phyloP scores from a whole-genome alignment of 2,113 vertebrate genomes.

The Onychorhynchus coronatus region DNA sequence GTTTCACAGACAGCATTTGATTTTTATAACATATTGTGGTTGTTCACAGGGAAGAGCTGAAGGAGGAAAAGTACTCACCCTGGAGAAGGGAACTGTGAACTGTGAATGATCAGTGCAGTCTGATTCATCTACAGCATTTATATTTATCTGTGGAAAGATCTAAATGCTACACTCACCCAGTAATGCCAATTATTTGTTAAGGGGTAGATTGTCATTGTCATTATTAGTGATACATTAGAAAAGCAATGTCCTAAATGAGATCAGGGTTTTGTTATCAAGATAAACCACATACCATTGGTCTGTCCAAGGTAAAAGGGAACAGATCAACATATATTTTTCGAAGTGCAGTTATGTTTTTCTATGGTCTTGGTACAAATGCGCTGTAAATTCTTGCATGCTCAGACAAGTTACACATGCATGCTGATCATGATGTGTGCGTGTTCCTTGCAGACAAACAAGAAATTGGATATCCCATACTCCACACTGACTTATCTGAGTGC shows the following conservation, averaged over 20 bases:
- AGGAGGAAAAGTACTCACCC: constrained; percentile 11
- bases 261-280: neutral
- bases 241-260: neutral
- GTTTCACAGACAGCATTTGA: neutral
- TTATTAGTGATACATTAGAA: neutral
- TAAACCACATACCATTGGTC: neutral
- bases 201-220: neutral
- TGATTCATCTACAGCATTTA: constrained; percentile 20
- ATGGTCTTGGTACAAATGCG: neutral
- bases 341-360: neutral
- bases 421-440: neutral
- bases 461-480: neutral
- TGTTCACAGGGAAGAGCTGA: neutral
- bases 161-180: neutral
- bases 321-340: neutral
- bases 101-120: neutral
- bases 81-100: neutral
- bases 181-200: constrained; percentile 10
- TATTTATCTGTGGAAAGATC: neutral
- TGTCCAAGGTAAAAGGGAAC: neutral
- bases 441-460: neutral
- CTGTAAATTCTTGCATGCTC: neutral
- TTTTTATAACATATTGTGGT: neutral
- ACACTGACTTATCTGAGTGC: neutral
- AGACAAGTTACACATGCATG: neutral